phyloP scores from a whole-genome alignment of 2,888 invertebrate species.

The Branchipolynoe longqiensis region DNA sequence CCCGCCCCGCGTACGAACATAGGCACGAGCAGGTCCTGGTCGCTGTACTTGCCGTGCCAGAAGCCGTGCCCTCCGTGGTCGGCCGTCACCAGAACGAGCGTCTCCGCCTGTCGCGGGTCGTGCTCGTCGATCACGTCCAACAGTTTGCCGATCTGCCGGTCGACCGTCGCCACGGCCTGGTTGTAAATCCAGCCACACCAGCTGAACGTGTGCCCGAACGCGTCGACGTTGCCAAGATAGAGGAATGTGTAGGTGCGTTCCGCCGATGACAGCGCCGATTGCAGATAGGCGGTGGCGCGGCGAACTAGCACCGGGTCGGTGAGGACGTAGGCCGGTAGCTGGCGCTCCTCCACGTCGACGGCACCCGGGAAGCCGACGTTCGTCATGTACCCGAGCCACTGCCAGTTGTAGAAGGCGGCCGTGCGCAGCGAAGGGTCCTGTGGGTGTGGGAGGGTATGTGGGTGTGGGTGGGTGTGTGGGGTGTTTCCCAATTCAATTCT shows the following conservation, averaged over 20 bases:
- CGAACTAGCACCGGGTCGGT: background rate
- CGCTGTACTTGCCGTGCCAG: slow-evolving; percentile 24
- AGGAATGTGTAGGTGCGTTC: slow-evolving; percentile 55
- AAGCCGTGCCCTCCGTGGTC: slow-evolving; percentile 54
- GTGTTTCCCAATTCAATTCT: no score
- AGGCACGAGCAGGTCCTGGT: slow-evolving; percentile 28
- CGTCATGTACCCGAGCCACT: slow-evolving; percentile 33
- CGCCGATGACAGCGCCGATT: background rate
- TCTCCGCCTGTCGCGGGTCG: slow-evolving; percentile 4
- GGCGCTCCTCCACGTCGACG: slow-evolving; percentile 24
- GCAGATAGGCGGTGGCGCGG: background rate
- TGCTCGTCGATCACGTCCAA: slow-evolving; percentile 58
- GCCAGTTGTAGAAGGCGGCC: slow-evolving; percentile 57
- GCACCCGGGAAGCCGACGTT: slow-evolving; percentile 47
- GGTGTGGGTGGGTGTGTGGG: no score
- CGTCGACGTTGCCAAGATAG: slow-evolving; percentile 38
- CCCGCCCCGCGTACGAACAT: slow-evolving; percentile 53
- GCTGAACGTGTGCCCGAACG: slow-evolving; percentile 29
- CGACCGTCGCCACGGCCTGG: slow-evolving; percentile 6
- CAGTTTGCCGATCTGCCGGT: slow-evolving; percentile 50
- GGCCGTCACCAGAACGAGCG: slow-evolving; percentile 28
- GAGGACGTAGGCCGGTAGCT: background rate
- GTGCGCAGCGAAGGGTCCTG: slow-evolving; percentile 57
- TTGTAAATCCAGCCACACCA: slow-evolving; percentile 52
- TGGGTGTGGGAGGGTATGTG: no score